phyloP scores from a whole-genome alignment of 1,140 invertebrate species.

The Pseudomyrmex dendroicus region DNA sequence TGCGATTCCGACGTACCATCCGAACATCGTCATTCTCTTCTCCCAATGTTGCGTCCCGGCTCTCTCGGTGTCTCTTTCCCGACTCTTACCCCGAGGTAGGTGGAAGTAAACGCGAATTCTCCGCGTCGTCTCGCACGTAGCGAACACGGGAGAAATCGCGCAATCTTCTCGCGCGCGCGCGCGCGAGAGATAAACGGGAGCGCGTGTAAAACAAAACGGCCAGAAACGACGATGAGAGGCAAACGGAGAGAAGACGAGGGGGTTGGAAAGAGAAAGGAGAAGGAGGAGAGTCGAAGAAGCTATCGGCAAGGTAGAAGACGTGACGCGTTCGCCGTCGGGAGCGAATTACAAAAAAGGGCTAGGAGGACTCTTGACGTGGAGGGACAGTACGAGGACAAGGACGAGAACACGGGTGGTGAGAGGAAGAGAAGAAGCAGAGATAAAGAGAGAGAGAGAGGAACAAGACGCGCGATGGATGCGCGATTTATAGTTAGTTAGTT shows the following conservation, averaged over 20 bases:
- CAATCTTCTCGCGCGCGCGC: neutral
- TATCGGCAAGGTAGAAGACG: slow-evolving; percentile 10
- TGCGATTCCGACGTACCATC: slow-evolving; percentile 20
- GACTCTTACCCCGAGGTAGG: slow-evolving; percentile 12
- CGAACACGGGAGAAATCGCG: neutral
- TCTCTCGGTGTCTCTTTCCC: neutral
- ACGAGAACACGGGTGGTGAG: neutral
- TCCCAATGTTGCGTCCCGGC: neutral
- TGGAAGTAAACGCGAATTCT: neutral
- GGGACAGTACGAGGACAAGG: slow-evolving; percentile 4
- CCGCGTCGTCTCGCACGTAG: neutral
- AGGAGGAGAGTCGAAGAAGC: slow-evolving; percentile 6
- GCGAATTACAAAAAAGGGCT: slow-evolving; percentile 22
- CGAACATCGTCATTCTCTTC: slow-evolving; percentile 29
- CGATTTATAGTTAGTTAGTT: slow-evolving; percentile 27
- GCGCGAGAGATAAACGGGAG: slow-evolving; percentile 35
- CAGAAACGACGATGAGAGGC: slow-evolving; percentile 14
- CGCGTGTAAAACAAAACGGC: slow-evolving; percentile 27
- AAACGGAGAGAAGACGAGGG: neutral
- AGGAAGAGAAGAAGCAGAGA: neutral
- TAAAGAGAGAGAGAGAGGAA: neutral
- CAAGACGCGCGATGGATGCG: neutral
- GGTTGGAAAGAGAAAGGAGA: slow-evolving; percentile 19
- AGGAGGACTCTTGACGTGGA: slow-evolving; percentile 17
- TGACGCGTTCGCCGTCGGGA: neutral